Conservation (phyloP, 2,113 vertebrate genomes). For the Ranitomeya variabilis region DNA sequence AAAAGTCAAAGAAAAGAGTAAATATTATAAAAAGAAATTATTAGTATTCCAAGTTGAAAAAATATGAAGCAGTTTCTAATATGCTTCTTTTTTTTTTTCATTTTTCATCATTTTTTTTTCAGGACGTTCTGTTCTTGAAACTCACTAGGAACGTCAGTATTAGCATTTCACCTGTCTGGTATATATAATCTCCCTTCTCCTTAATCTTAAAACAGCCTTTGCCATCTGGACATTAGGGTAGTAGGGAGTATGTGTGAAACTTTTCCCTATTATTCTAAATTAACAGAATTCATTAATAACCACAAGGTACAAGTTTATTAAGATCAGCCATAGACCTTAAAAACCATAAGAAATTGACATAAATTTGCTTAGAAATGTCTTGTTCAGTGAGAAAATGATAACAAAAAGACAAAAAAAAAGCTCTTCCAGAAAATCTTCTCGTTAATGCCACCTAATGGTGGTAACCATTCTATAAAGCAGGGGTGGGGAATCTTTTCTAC, state of each 20-base stretch:
- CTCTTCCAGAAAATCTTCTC: too few species aligned
- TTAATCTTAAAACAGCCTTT: neutral
- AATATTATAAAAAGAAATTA: neutral
- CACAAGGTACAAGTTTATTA: neutral
- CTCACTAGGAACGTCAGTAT: too few species aligned
- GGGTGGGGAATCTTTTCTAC: too few species aligned
- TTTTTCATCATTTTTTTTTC: neutral
- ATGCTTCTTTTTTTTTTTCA: neutral
- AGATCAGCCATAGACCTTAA: neutral
- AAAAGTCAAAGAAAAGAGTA: neutral
- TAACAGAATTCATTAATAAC: neutral
- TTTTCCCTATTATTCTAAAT: neutral
- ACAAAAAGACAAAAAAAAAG: too few species aligned
- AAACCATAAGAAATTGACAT: neutral
- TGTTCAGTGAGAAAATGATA: too few species aligned
- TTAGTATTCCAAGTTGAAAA: neutral
- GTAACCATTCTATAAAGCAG: too few species aligned
- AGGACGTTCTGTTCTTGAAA: constrained; percentile 3
- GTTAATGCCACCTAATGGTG: too few species aligned
- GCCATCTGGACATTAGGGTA: neutral
- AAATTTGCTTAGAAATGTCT: neutral
- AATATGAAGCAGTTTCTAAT: neutral
- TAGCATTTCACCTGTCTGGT: neutral
- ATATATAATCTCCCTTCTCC: neutral
- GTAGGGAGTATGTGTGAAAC: neutral